phyloP scores from a whole-genome alignment of 2,113 vertebrate genomes.

The Prunella fulvescens region DNA sequence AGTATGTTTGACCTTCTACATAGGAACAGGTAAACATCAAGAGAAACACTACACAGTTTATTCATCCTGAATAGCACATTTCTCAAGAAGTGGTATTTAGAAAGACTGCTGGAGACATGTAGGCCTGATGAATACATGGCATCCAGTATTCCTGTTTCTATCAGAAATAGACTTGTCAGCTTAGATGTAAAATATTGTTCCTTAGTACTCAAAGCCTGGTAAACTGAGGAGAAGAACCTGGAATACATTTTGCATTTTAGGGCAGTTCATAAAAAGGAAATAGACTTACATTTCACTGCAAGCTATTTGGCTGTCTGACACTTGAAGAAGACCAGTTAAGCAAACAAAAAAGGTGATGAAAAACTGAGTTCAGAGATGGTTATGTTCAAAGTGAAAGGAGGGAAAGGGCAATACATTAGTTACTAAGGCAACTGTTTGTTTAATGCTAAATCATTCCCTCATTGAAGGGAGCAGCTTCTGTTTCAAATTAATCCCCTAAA shows the following conservation, averaged over 20 bases:
- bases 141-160: not conserved
- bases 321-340: slow-evolving; percentile 11
- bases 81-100: not conserved
- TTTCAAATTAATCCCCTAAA: slow-evolving; percentile 26
- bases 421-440: slow-evolving; percentile 33
- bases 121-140: not conserved
- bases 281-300: not conserved
- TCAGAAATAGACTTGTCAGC: not conserved
- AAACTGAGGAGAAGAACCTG: not conserved
- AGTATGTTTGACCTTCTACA: not conserved
- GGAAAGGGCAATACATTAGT: not conserved
- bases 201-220: not conserved
- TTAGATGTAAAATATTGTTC: not conserved
- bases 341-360: slow-evolving; percentile 20
- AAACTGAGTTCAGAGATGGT: not conserved
- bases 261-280: not conserved
- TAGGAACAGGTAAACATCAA: slow-evolving; percentile 13
- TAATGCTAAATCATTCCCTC: slow-evolving; percentile 12
- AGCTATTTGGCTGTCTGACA: not conserved
- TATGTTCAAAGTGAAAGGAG: not conserved
- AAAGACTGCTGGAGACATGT: not conserved
- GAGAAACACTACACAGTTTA: not conserved
- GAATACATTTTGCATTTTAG: not conserved
- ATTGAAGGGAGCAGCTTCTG: not conserved
- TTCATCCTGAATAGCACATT: not conserved